Percentiles rank a stretch among this genome's conserved stretches.
Conservation (phyloP, 2,113 vertebrate genomes). For the Paradoxurus hermaphroditus region DNA sequence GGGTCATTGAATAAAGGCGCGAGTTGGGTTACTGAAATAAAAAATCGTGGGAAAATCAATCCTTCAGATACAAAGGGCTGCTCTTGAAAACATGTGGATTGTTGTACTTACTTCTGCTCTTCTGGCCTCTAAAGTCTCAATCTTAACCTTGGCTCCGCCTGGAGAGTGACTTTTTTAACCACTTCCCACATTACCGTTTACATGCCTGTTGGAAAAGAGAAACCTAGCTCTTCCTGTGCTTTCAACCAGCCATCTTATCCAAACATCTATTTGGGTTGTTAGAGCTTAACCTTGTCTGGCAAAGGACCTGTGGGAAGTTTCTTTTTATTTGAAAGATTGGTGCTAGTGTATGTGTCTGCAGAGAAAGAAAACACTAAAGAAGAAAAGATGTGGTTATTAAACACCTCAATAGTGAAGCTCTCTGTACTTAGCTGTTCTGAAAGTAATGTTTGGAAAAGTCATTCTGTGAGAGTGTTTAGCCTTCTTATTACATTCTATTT, state of each 20-base stretch:
- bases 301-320: background rate
- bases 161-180: background rate
- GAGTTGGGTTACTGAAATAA: background rate
- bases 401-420: background rate
- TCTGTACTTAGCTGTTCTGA: background rate
- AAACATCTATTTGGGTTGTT: background rate
- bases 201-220: background rate
- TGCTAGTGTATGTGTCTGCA: background rate
- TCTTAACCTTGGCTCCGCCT: background rate
- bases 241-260: background rate
- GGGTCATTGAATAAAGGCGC: slow-evolving; percentile 1
- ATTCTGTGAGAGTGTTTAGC: background rate
- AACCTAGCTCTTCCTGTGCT: background rate
- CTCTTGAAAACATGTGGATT: background rate
- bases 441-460: background rate
- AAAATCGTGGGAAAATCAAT: slow-evolving; percentile 11
- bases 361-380: background rate
- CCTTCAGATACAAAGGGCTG: background rate
- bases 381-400: background rate
- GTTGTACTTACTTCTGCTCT: background rate
- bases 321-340: slow-evolving; percentile 2
- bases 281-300: background rate
- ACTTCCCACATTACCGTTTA: background rate
- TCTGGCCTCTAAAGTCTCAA: background rate
- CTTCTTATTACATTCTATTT: background rate